A percentile compares a stretch with the other conserved stretches of the same genome.
Conservation (phyloP, 2,888 invertebrate species). For the Epinotia nisella region DNA sequence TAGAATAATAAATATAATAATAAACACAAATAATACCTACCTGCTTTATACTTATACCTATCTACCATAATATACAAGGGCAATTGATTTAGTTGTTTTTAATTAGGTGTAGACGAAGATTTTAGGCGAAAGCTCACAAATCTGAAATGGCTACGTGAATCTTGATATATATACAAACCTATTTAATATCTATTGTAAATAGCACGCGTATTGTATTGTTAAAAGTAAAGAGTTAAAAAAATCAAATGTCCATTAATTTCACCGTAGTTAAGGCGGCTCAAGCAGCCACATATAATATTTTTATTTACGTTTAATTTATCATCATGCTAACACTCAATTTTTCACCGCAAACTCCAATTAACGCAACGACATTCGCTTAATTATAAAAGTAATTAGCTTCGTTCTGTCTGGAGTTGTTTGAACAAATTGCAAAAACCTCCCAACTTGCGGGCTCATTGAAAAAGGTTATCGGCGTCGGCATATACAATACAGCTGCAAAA, state of each 20-base stretch:
- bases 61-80: no score
- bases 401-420: conserved; percentile 51
- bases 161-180: no score
- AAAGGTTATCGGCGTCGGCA: conserved; percentile 43
- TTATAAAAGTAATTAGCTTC: conserved; percentile 70
- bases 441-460: conserved; percentile 46
- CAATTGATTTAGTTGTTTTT: no score
- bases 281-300: conserved; percentile 43
- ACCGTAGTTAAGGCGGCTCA: conserved; percentile 26
- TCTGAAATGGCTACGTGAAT: no score
- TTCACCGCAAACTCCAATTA: conserved; percentile 68
- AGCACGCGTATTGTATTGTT: background rate
- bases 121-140: no score
- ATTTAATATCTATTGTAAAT: no score
- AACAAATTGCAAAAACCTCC: conserved; percentile 47
- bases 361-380: conserved; percentile 66
- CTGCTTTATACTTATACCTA: no score
- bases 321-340: conserved; percentile 70
- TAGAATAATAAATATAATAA: no score
- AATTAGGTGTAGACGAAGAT: no score
- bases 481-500: conserved; percentile 18
- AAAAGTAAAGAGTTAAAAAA: conserved; percentile 11
- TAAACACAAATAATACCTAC: no score
- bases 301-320: conserved; percentile 71
- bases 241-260: conserved; percentile 33